Evolutionary conservation across 1,140 invertebrate genomes (phyloP), one percentile per base, ranked within the genome.

Genomic region (Venturia canescens): DNA sequence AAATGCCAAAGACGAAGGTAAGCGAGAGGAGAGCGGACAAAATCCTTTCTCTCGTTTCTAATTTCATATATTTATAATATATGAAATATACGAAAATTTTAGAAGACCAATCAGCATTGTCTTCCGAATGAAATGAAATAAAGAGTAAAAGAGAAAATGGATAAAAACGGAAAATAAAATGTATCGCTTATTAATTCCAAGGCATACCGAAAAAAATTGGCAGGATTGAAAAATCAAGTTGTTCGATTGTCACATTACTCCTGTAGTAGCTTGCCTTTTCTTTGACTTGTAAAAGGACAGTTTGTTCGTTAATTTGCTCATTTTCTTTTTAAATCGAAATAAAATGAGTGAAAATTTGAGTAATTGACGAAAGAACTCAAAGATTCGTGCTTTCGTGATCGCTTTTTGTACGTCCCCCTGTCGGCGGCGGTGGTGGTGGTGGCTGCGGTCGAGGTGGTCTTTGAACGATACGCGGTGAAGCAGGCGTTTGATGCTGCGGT

Each of bases 301-400:
- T 72, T 72, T 72, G 70, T 72, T 72, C 70, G 70, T 48, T 72
- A 72, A 23, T 72, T 4, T 38, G 38, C 16, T 31, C 38, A 38
- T n/a, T 29, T 18, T 15, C 29, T n/a, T 70, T n/a, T 2, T 13
- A 16, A 18, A 48, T 21, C 1, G 21, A 48, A 48, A 72, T 26
- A 48, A 27, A 63, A 26, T n/a, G 23, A 66, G 4, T 3, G 7
- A 66, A 66, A 66, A 48, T 38, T 72, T 34, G 21, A 29, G 63
- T 71, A 16, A 44, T 13, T 69, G 5, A 15, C 57, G 21, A 31
- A 18, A 29, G n/a, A 18, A 34, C 75, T 84, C 89, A 92, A 50
- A 92, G 90, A 86, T 92, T 91, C 16, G 92, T 92, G 82, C 91
- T 92, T 79, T 92, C 92, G n/a, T 91, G 86, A 34, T 92, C 90